phyloP scores from a whole-genome alignment of 2,888 invertebrate species.

The Macrophya alboannulata region DNA sequence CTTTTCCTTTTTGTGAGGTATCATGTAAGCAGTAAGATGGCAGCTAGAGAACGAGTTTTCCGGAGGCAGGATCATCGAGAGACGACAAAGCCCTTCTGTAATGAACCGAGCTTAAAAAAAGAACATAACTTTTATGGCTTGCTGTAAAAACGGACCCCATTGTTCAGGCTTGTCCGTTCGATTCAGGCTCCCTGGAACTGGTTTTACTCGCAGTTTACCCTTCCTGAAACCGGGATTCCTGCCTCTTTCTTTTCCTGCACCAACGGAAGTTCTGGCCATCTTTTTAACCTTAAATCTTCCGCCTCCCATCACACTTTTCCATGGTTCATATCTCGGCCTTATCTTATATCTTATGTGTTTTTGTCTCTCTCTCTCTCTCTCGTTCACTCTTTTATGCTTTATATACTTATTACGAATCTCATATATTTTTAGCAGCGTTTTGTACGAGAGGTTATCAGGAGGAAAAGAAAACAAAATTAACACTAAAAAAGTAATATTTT shows the following conservation, averaged over 20 bases:
- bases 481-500: not conserved
- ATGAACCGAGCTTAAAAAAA: constrained; percentile 42
- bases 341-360: constrained; percentile 1
- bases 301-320: constrained; percentile 46
- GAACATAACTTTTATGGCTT: constrained; percentile 49
- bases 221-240: constrained; percentile 28
- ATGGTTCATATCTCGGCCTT: constrained; percentile 47
- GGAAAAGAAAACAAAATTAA: not conserved
- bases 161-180: constrained; percentile 51
- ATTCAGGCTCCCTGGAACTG: constrained; percentile 21
- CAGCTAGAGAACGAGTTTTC: not conserved
- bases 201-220: not conserved
- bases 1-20: not conserved
- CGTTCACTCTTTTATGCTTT: not conserved
- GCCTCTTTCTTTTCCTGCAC: constrained; percentile 13
- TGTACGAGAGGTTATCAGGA: constrained; percentile 1
- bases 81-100: constrained; percentile 46
- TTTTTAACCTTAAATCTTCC: constrained; percentile 34
- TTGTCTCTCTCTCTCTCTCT: not conserved
- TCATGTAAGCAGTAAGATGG: constrained; percentile 4
- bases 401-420: constrained; percentile 1
- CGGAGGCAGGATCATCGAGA: constrained; percentile 27
- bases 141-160: constrained; percentile 55
- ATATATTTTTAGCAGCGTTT: constrained; percentile 10
- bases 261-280: constrained; percentile 24